Conservation (phyloP, 2,888 invertebrate species). For the Eulithis testata region DNA sequence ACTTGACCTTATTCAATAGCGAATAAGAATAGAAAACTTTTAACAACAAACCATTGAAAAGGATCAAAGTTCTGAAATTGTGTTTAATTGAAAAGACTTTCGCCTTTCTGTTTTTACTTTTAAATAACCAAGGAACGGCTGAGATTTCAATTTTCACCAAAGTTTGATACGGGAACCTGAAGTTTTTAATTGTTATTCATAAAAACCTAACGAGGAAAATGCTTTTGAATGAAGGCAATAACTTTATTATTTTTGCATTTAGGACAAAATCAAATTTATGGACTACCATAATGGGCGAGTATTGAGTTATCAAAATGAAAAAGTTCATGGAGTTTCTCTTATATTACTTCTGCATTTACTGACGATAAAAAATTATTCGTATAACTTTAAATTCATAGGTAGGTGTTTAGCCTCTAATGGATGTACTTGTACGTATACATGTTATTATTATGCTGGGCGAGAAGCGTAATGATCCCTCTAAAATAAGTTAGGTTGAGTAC, state of each 20-base stretch:
- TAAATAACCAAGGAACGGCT: constrained; percentile 42
- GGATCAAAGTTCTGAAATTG: constrained; percentile 43
- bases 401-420: too few relatives aligned
- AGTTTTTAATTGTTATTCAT: constrained; percentile 46
- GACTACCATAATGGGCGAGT: constrained; percentile 4
- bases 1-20: constrained; percentile 26
- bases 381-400: background rate
- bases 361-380: background rate
- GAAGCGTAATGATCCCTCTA: too few relatives aligned
- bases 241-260: constrained; percentile 34
- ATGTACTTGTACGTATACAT: too few relatives aligned
- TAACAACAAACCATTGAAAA: constrained; percentile 42
- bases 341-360: background rate
- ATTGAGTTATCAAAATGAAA: constrained; percentile 24
- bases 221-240: constrained; percentile 35
- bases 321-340: constrained; percentile 4
- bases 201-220: constrained; percentile 39
- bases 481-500: too few relatives aligned
- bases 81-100: constrained; percentile 45
- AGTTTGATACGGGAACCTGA: constrained; percentile 43
- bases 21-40: constrained; percentile 35
- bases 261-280: constrained; percentile 21
- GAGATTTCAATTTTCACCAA: constrained; percentile 44
- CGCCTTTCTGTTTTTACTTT: constrained; percentile 43
- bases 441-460: too few relatives aligned